Evolutionary conservation across 2,113 vertebrate species (phyloP), one percentile per base, ranked within the genome.

Genomic region (Chionodraco myersi): DNA sequence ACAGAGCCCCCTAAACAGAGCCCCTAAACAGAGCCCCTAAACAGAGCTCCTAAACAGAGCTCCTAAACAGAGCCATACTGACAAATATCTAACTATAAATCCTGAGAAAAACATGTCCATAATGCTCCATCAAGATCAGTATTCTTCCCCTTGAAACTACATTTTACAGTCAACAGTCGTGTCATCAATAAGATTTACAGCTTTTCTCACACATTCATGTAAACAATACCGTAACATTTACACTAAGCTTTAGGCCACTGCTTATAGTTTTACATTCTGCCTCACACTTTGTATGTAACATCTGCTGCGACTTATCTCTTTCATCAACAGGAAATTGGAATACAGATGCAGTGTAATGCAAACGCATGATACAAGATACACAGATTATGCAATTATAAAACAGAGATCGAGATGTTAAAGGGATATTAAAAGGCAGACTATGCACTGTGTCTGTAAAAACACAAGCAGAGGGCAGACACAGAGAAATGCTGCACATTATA

Each of bases 271-370:
- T 6, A 47, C 6, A 62, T 14, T 48, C 9, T 10, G 18, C 47
- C 8, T 65, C 52, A 52, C 11, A 72, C 26, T 10, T 70, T 21
- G 23, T 67, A 0, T 61, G 5, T 36, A 6, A 69, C 70, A 30
- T 52, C 69, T 58, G 51, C 60, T 60, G 30, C 4, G 30, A 26
- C 48, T 66, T 18, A 74, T 86, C 48, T 75, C 14, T 12, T 4
- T 21, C 73, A 80, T 83, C 57, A 63, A 61, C 80, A 62, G 13
- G 47, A 77, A 76, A 66, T 41, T 72, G 57, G 36, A 15, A 1
- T 14, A 66, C 21, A 67, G 51, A 78, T 75, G 30, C 51, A 54
- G 26, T 66, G 6, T 53, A 68, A 51, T 53, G 18, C 71, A 47
- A 54, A 58, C 8, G 5, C 64, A 63, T 56, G 52, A 63, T 63